Evolutionary conservation across 2,888 invertebrate species (phyloP), one percentile per base, ranked within the genome.

Genomic region (Rhamnusium bicolor): DNA sequence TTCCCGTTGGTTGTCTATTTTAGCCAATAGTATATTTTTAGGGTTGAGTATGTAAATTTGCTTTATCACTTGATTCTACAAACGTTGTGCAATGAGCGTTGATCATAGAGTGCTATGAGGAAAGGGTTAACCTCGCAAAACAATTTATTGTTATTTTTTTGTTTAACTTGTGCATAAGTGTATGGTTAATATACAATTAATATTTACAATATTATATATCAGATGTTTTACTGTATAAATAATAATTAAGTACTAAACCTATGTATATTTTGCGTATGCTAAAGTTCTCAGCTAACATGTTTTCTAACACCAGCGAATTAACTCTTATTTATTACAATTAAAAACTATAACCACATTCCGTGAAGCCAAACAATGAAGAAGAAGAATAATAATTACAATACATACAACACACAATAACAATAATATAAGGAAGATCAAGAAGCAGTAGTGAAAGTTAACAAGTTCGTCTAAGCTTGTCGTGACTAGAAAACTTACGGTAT

Each of bases 401-500:
- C 29, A 2, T 29, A 58, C 21, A 54, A 54, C 46, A 65, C 24
- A 63, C 40, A 49, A 46, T 46, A 24, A 27, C 58, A 58, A 58
- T 65, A 70, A 65, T 71, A 65, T 46, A 65, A 56, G 65, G 68
- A 72, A 62, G 71, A 72, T 27, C 54, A 72, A 61, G 46, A 53
- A 65, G 29, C 53, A 63, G 56, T 54, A 78, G 78, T 78, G 76
- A 79, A 76, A 78, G 78, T 78, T 74, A 74, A n/a, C 78, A 77
- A 65, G 76, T 79, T 79, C 70, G 76, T 70, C 78, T 78, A 76
- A n/a, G 75, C 78, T 76, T 78, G 76, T 79, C 79, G 79, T 79
- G 79, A 79, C 79, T 79, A 78, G 79, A 79, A 76, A 78, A 73
- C 78, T 77, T 75, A 76, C 76, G 75, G 79, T 76, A 79, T 74